Conservation (phyloP, 2,113 vertebrate species). For the Daubentonia madagascariensis region DNA sequence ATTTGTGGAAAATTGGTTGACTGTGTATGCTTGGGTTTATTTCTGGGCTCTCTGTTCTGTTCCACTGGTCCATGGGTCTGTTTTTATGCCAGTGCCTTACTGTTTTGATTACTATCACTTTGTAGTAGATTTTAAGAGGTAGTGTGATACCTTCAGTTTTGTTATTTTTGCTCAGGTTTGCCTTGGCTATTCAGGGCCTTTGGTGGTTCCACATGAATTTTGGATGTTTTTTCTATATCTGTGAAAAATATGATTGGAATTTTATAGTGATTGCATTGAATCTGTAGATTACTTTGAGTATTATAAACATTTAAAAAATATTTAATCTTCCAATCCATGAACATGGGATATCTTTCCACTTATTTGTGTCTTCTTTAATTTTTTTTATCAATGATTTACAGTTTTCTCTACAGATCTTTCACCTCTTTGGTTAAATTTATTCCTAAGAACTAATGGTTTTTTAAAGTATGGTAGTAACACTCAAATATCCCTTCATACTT, state of each 20-base stretch:
- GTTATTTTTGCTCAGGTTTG: neutral
- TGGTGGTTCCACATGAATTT: neutral
- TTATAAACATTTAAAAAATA: neutral
- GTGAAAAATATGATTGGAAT: neutral
- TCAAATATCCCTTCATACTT: neutral
- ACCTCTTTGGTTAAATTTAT: neutral
- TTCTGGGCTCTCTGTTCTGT: neutral
- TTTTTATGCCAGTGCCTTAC: neutral
- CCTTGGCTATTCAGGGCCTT: neutral
- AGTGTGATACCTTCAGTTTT: neutral
- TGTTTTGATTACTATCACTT: neutral
- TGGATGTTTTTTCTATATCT: neutral
- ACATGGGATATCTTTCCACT: no score
- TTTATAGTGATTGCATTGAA: neutral
- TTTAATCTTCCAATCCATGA: no score
- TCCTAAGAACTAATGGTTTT: neutral
- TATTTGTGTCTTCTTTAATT: no score
- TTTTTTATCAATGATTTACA: no score
- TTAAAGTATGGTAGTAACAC: neutral
- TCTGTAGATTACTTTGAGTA: neutral
- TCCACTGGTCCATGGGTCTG: neutral
- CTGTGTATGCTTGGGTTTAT: neutral
- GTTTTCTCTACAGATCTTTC: neutral
- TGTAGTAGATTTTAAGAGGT: neutral
- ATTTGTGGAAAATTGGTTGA: neutral